These are phyloP conservation scores for Gallinago undulata DNA, from an alignment of 2,113 vertebrate species.

Conservation along the genomic window DNA sequence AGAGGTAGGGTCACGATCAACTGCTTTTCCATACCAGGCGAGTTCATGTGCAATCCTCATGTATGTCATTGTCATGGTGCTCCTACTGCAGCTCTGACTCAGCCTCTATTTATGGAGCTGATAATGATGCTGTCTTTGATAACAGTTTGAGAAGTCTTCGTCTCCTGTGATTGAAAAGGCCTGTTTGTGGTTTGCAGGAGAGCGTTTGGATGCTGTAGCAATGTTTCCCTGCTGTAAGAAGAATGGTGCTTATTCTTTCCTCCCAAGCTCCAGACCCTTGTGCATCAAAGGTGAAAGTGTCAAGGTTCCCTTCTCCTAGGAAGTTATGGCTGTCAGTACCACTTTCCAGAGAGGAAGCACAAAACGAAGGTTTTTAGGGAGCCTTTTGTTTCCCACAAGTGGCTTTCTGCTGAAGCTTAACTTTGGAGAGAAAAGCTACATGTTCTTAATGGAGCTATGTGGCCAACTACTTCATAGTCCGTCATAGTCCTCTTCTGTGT, in stretches of 20 bases:
- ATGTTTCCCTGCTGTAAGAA: background rate
- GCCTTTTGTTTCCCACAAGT: background rate
- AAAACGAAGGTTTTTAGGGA: background rate
- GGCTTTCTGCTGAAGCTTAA: background rate
- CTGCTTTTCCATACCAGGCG: background rate
- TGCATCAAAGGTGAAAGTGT: background rate
- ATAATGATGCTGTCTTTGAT: background rate
- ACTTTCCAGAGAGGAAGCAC: background rate
- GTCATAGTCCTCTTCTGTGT: background rate
- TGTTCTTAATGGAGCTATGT: background rate
- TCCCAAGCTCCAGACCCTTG: background rate
- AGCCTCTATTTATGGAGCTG: background rate
- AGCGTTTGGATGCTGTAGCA: background rate
- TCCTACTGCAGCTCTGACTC: background rate
- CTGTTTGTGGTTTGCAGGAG: background rate
- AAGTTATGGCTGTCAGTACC: fast-evolving
- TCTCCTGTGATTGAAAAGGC: background rate
- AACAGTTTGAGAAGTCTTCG: background rate
- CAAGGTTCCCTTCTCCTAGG: background rate
- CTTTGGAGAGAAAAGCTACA: background rate
- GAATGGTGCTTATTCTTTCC: background rate
- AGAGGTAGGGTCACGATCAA: background rate
- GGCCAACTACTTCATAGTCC: background rate
- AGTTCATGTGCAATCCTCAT: background rate
- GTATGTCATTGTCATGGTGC: fast-evolving